These are phyloP conservation scores for Myotis vivesi DNA, from an alignment of 2,797 vertebrate genomes.

Conservation along the genomic window DNA sequence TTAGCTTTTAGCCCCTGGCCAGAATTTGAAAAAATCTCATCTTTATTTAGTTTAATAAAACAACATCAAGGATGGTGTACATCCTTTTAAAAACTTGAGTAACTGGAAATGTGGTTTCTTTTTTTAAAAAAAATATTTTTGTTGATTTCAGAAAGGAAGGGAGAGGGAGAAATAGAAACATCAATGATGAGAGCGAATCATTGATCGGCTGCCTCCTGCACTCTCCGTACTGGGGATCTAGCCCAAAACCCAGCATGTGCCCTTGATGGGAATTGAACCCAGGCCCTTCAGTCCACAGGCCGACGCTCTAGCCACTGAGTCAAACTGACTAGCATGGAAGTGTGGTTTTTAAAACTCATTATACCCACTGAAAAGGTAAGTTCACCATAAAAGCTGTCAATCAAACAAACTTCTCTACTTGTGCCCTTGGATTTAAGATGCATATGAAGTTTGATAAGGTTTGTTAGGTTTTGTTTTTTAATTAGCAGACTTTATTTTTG, in stretches of 20 bases:
- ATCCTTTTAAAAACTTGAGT: not conserved
- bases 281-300: too few species aligned
- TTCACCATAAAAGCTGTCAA: not conserved
- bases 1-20: not conserved
- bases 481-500: not conserved
- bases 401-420: not conserved
- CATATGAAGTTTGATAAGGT: constrained; percentile 29
- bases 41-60: constrained; percentile 10
- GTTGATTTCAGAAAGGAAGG: too few species aligned
- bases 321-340: not conserved
- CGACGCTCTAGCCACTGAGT: too few species aligned
- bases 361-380: not conserved
- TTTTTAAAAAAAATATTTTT: too few species aligned
- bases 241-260: too few species aligned
- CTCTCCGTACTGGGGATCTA: too few species aligned
- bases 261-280: too few species aligned
- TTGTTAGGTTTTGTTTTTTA: not conserved
- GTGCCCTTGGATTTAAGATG: not conserved
- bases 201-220: too few species aligned
- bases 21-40: constrained; percentile 15
- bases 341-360: not conserved
- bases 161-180: too few species aligned
- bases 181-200: too few species aligned
- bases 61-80: not conserved
- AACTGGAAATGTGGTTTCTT: not conserved